Base-by-base conservation (phyloP, 1,140 invertebrate species). In the Leptinotarsa lineolata region DNA sequence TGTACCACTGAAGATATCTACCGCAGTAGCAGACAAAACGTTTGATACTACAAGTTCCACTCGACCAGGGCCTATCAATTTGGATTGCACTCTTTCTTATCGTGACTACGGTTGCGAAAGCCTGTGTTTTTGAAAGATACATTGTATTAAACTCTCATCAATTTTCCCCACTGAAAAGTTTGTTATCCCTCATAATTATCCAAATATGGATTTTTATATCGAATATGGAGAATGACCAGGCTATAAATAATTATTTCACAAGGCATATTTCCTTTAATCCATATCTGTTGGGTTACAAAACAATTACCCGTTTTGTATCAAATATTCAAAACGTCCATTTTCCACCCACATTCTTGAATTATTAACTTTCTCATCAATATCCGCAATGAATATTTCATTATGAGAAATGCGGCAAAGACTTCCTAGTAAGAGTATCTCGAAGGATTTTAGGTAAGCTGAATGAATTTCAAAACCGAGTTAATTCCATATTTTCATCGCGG, bases 371-470 rank as follows among this genome's bases (percentile, higher is more conserved):
- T 18, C 48, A 18, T 54, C 48, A 54, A 54, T 54, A 54, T 18
- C 15, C 48, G n/a, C n/a, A 12, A 54, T 54, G 48, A 54, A 54
- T 54, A 54, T 54, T 54, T 18, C 48, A 54, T 54, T 13, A 54
- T 54, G 48, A 15, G 48, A 54, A 54, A 54, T 39, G 13, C n/a
- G n/a, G 48, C n/a, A 8, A 18, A 54, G 48, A 16, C 48, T n/a
- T 54, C 48, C n/a, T 8, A 39, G 30, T 39, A 39, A 39, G 15
- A 54, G 16, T 54, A 54, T 54, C 48, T 18, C 48, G 15, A 18
- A 54, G 48, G 48, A 54, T 54, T 54, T 54, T 16, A 54, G 48
- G 48, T 54, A 54, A 54, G 48, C 48, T 13, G 48, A 54, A 54
- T 54, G 48, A 54, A 54, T 16, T 18, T 54, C 48, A 54, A 18